phyloP scores from a whole-genome alignment of 2,113 vertebrate genomes.

The Megaceryle torquata region DNA sequence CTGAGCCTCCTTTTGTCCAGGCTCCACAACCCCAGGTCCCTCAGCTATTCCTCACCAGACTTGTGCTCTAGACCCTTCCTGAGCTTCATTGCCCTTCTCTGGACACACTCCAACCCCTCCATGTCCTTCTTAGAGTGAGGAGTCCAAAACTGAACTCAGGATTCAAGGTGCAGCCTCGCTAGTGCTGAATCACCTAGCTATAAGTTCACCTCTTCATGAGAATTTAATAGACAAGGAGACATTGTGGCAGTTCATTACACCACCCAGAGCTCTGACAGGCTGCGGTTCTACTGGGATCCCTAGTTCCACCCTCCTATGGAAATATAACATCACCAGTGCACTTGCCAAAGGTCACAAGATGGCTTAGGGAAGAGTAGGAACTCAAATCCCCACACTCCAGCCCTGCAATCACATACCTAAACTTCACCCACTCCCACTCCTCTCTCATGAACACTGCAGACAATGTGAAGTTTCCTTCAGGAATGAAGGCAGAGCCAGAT shows the following conservation, averaged over 20 bases:
- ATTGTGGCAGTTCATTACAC: neutral
- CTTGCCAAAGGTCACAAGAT: neutral
- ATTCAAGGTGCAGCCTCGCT: too few species aligned
- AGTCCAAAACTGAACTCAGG: neutral
- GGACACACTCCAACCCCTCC: neutral
- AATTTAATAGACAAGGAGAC: neutral
- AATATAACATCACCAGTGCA: neutral
- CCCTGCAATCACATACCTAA: neutral
- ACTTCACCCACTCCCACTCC: neutral
- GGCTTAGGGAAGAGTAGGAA: neutral
- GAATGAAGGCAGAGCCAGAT: neutral
- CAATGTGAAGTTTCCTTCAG: fast-evolving
- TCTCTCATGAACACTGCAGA: fast-evolving
- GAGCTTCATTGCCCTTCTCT: neutral
- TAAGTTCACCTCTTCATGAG: neutral
- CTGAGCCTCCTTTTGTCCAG: neutral
- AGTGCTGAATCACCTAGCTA: too few species aligned
- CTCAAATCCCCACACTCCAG: neutral
- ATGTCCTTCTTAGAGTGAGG: neutral
- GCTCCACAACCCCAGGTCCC: neutral
- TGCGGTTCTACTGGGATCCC: neutral
- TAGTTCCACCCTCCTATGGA: neutral
- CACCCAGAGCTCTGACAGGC: neutral
- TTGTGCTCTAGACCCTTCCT: neutral
- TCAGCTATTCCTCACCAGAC: neutral